phyloP scores from a whole-genome alignment of 2,113 vertebrate species.

The Columba livia region DNA sequence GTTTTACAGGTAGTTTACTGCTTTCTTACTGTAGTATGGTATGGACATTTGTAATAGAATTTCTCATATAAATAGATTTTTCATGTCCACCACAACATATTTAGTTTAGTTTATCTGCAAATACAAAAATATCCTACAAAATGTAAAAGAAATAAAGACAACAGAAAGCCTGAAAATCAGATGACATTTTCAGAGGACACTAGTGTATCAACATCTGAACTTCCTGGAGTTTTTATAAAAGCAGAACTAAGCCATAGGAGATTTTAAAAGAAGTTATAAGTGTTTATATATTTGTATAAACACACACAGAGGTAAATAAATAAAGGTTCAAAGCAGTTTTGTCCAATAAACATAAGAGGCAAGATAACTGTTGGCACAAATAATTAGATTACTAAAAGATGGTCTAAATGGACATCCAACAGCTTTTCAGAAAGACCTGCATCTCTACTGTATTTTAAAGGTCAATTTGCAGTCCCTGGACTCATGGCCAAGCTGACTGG shows the following conservation, averaged over 20 bases:
- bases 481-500: background rate
- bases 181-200: constrained; percentile 39
- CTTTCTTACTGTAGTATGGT: background rate
- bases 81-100: background rate
- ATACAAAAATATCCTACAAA: background rate
- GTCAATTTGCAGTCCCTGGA: background rate
- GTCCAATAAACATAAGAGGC: background rate
- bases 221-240: background rate
- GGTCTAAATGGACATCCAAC: background rate
- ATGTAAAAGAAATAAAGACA: constrained; percentile 1
- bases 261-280: background rate
- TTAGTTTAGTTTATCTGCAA: constrained; percentile 11
- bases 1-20: background rate
- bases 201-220: background rate
- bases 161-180: constrained; percentile 10
- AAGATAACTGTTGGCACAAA: background rate
- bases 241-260: background rate
- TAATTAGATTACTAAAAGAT: background rate
- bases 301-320: background rate
- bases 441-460: background rate
- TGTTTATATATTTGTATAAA: background rate
- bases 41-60: background rate
- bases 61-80: background rate
- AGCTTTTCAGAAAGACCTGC: background rate
- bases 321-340: background rate